Evolutionary conservation across 2,888 invertebrate genomes (phyloP).

Genomic region (Spilarctia lutea): DNA sequence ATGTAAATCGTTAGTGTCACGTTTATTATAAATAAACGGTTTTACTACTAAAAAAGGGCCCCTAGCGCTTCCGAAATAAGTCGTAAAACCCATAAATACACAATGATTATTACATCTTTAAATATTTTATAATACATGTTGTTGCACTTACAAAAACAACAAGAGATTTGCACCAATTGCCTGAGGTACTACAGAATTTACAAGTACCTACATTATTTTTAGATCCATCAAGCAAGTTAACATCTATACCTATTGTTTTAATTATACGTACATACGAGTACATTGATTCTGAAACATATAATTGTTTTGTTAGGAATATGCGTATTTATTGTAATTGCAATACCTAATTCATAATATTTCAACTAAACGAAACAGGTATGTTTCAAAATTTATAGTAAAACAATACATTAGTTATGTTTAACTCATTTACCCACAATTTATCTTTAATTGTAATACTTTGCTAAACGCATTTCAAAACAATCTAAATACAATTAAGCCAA

Average conservation of each 20-base stretch:
- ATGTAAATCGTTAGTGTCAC: too few species aligned
- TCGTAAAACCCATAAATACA: too few species aligned
- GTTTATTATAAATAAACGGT: too few species aligned
- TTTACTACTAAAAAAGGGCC: too few species aligned
- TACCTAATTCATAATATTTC: neutral
- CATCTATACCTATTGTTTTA: neutral
- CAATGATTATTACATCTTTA: too few species aligned
- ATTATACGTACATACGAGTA: neutral
- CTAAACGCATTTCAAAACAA: neutral
- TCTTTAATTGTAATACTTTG: neutral
- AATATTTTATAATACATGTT: neutral
- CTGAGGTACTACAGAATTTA: neutral
- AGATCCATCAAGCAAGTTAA: too few species aligned
- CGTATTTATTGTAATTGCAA: neutral
- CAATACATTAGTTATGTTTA: neutral
- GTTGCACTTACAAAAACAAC: too few species aligned
- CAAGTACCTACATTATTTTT: neutral
- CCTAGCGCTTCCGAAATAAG: too few species aligned
- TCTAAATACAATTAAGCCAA: neutral
- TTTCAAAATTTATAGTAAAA: neutral
- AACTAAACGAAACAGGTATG: neutral
- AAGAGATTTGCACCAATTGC: neutral
- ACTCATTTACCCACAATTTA: slow-evolving; percentile 1
- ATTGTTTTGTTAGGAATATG: neutral
- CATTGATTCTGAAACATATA: neutral